Base-by-base conservation (phyloP, 2,113 vertebrate genomes). In the Penelope pileata region DNA sequence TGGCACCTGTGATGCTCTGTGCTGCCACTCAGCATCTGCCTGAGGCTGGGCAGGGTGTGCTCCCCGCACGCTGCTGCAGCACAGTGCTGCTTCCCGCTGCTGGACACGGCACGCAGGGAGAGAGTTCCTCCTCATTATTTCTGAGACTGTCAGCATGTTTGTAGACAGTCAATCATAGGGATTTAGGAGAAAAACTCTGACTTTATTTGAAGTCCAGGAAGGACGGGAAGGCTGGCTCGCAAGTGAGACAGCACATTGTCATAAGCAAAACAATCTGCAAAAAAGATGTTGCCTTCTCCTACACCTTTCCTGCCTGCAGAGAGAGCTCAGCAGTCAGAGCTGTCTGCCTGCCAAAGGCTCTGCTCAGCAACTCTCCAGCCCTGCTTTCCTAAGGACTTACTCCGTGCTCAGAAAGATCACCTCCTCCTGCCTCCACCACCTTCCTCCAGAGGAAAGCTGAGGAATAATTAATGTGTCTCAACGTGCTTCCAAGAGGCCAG, bases 401-500 rank as follows among this genome's bases (percentile, higher is more conserved):
- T 91, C 2, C 22, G 45, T 23, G 34, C 12, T 79, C 72, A 75
- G 78, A 12, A 53, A 86, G 90, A 40, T 29, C 47, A 86, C 16
- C 53, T 30, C 30, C 9, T 56, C 53, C 53, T 56, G 53, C 30
- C 53, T 32, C 42, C 58, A 29, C 53, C 53, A 32, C 60, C 83
- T 32, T 8, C 64, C 69, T 75, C 78, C 80, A 22, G 59, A 90
- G 77, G 79, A 83, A 66, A 90, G 63, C 84, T 24, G 45, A 84
- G 76, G 60, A 91, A 42, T 54, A 77, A 79, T 36, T 51, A 23
- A 69, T 16, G 22, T 34, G 22, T 34, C 60, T 75, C 83, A 56
- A 48, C 4, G 62, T 73, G 86, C 74, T 78, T 63, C 67, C 43
- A 10, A 12, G 78, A 88, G 78, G 70, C 64, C 88, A 90, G 8